phyloP scores from a whole-genome alignment of 2,888 invertebrate genomes.

The Athalia rosae region DNA sequence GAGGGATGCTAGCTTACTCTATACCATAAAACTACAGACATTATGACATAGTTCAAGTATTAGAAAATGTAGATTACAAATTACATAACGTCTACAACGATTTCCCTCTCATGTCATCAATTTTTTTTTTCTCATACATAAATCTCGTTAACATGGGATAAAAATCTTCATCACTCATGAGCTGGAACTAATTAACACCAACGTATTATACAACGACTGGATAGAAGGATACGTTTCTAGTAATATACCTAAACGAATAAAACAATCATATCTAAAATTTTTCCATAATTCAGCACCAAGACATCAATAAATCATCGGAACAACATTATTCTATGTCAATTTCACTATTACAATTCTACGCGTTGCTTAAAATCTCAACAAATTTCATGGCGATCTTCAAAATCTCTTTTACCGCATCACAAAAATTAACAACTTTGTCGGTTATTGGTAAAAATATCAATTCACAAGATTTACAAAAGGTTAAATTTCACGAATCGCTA shows the following conservation, averaged over 20 bases:
- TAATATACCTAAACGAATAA: background rate
- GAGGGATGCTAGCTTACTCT: background rate
- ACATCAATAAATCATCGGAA: no score
- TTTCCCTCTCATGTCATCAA: background rate
- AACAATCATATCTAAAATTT: no score
- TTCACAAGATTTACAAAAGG: background rate
- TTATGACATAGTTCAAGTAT: background rate
- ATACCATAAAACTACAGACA: background rate
- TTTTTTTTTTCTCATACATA: background rate
- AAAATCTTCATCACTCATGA: conserved; percentile 3
- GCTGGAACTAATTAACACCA: background rate
- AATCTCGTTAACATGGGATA: background rate
- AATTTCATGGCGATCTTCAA: no score
- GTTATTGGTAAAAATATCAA: conserved; percentile 3
- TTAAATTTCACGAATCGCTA: background rate
- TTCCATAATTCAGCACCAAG: no score
- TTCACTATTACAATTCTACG: no score
- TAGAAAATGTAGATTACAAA: background rate
- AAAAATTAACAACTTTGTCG: background rate
- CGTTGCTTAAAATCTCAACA: no score
- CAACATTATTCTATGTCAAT: no score
- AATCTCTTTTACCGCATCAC: background rate
- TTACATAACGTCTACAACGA: background rate
- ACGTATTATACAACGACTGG: background rate
- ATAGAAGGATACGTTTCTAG: background rate